Conservation (phyloP, 1,140 invertebrate genomes). For the Brachionus plicatilis region DNA sequence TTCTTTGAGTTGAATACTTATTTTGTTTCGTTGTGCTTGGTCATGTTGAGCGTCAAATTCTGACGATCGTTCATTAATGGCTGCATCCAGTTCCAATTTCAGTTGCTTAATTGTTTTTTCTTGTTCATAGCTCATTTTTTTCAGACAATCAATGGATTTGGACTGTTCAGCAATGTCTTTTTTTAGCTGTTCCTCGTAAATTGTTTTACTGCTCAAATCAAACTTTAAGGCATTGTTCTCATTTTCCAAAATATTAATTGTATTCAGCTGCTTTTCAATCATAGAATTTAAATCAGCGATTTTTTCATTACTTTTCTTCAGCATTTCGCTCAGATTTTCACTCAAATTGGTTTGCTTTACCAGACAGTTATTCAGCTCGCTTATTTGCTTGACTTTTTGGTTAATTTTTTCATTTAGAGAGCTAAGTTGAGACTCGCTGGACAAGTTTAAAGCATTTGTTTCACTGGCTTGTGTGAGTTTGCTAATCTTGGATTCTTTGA, state of each 20-base stretch:
- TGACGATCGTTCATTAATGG: background rate
- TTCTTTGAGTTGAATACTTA: slow-evolving; percentile 5
- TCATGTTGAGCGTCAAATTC: background rate
- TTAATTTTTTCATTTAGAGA: background rate
- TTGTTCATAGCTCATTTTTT: slow-evolving; percentile 5
- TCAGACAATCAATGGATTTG: background rate
- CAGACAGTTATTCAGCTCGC: background rate
- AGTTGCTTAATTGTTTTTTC: background rate
- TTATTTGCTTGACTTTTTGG: background rate
- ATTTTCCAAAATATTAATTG: background rate
- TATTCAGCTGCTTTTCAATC: background rate
- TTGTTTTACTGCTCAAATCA: background rate
- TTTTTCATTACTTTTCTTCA: background rate
- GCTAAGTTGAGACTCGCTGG: background rate
- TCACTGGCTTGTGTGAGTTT: background rate
- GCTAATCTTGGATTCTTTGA: background rate
- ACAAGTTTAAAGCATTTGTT: background rate
- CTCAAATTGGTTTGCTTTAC: background rate
- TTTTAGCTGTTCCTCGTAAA: background rate
- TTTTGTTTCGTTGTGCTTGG: slow-evolving; percentile 1
- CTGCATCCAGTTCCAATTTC: background rate
- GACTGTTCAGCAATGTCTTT: background rate
- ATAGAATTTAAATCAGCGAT: background rate
- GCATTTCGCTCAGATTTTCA: slow-evolving; percentile 8
- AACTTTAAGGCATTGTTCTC: slow-evolving; percentile 19